phyloP scores from a whole-genome alignment of 2,113 vertebrate species.

The Colossoma macropomum region DNA sequence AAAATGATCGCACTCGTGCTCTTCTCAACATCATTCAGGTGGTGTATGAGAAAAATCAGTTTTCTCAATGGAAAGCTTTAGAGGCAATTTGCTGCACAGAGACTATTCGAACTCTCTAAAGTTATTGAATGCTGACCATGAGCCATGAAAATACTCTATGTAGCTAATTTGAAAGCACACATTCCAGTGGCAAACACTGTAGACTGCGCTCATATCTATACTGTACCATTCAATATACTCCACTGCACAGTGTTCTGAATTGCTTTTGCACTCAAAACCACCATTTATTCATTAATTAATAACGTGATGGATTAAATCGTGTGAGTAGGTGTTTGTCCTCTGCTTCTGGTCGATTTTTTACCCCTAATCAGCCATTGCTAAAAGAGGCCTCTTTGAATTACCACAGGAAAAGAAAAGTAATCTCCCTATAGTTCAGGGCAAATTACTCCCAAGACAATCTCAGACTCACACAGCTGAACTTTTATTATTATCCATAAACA shows the following conservation, averaged over 20 bases:
- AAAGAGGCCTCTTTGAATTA: neutral
- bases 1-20: neutral
- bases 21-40: neutral
- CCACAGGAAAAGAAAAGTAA: neutral
- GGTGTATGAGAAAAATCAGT: neutral
- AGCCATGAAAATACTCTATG: neutral
- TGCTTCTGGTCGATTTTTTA: neutral
- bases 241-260: neutral
- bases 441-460: conserved; percentile 32
- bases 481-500: too few species aligned
- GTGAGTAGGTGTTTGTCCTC: too few species aligned
- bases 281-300: neutral
- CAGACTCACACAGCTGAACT: too few species aligned
- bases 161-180: neutral
- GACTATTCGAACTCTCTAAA: neutral
- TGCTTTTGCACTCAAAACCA: neutral
- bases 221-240: neutral
- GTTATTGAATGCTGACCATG: neutral
- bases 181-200: neutral
- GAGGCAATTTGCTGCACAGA: neutral
- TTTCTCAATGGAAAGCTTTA: neutral
- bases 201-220: neutral
- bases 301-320: neutral
- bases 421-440: neutral
- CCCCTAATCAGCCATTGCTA: neutral